A percentile compares a stretch with the other conserved stretches of the same genome.
Conservation (phyloP, 2,113 vertebrate species). For the Heterotis niloticus region DNA sequence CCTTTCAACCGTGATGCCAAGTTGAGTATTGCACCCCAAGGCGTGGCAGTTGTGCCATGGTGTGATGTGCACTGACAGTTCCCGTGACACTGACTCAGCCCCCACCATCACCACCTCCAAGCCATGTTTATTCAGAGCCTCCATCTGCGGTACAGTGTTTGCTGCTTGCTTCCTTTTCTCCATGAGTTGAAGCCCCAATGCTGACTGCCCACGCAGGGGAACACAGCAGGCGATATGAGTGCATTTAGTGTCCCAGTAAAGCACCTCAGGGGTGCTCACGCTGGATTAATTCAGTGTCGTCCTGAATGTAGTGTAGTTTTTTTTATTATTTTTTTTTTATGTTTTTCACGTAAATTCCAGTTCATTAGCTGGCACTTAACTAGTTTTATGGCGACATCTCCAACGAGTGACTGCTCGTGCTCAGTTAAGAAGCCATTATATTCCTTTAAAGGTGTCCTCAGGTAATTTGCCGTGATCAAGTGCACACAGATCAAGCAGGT, state of each 20-base stretch:
- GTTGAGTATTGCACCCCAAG: too few relatives aligned
- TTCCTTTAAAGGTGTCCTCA: conserved; percentile 12
- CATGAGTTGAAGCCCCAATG: not conserved
- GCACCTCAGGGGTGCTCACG: too few relatives aligned
- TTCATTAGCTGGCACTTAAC: conserved; percentile 40
- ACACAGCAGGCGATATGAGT: not conserved
- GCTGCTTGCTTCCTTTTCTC: not conserved
- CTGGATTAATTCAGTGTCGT: conserved; percentile 2
- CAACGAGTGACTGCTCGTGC: conserved; percentile 27
- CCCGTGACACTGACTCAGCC: too few relatives aligned
- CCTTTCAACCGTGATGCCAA: too few relatives aligned
- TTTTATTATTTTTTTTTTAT: too few relatives aligned
- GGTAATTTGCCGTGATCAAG: conserved; percentile 32
- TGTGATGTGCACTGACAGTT: too few relatives aligned
- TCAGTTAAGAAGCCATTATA: conserved; percentile 4
- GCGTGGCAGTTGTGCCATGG: too few relatives aligned
- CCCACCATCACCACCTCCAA: too few relatives aligned
- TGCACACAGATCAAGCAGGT: conserved; percentile 27
- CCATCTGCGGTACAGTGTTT: too few relatives aligned
- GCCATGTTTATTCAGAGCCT: too few relatives aligned
- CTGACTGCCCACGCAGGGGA: too few relatives aligned
- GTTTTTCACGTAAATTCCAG: conserved; percentile 29
- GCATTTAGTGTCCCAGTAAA: not conserved
- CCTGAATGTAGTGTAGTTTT: not conserved
- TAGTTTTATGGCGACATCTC: conserved; percentile 29